phyloP scores from a whole-genome alignment of 2,888 invertebrate genomes.

The Dolichomitus sp. region DNA sequence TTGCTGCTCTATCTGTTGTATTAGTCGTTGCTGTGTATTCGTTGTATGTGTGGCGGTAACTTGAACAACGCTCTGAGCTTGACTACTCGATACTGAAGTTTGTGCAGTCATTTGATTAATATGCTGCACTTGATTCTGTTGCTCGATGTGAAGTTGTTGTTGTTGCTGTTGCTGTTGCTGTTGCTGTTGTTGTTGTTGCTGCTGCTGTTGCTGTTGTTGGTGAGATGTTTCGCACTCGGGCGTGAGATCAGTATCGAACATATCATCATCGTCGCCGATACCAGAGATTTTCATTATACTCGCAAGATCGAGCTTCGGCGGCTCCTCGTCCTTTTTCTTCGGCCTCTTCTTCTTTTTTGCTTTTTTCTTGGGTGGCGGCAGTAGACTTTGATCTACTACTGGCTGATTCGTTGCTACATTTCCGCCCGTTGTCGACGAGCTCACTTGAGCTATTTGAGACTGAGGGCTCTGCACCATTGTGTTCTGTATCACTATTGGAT shows the following conservation, averaged over 20 bases:
- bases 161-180: constrained; percentile 42
- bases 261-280: constrained; percentile 90
- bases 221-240: constrained; percentile 74
- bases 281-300: constrained; percentile 92
- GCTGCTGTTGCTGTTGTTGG: constrained; percentile 74
- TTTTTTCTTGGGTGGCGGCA: constrained; percentile 87
- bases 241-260: constrained; percentile 85
- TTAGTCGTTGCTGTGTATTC: constrained; percentile 72
- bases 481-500: constrained; percentile 84
- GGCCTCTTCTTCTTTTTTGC: constrained; percentile 88
- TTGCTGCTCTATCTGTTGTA: constrained; percentile 69
- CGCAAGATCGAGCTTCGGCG: constrained; percentile 89
- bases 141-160: constrained; percentile 67
- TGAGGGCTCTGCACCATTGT: constrained; percentile 85
- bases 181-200: constrained; percentile 71
- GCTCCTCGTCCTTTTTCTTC: constrained; percentile 86
- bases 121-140: constrained; percentile 72
- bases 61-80: constrained; percentile 76
- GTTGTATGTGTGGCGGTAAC: constrained; percentile 80
- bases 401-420: constrained; percentile 74
- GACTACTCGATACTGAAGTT: constrained; percentile 70
- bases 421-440: constrained; percentile 70
- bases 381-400: constrained; percentile 83
- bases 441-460: constrained; percentile 81
- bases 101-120: constrained; percentile 69